Percentiles rank a stretch among this genome's conserved stretches.
phyloP scores from a whole-genome alignment of 2,888 invertebrate genomes.

The Eupithecia tripunctaria region DNA sequence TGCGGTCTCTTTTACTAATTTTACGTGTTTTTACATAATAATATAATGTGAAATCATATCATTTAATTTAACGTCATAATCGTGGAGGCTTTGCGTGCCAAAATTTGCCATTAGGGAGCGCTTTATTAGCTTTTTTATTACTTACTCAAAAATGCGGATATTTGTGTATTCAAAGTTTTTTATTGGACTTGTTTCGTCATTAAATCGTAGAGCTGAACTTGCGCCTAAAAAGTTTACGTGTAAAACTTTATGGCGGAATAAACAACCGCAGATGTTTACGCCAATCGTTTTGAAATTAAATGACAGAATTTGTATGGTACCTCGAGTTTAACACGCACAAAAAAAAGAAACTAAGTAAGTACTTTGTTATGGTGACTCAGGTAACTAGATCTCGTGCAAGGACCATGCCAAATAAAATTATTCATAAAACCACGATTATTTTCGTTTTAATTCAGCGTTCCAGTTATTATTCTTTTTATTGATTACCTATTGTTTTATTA shows the following conservation, averaged over 20 bases:
- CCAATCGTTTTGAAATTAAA: slow-evolving; percentile 43
- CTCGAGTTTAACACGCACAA: slow-evolving; percentile 15
- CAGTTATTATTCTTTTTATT: background rate
- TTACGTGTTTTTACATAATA: too few species aligned
- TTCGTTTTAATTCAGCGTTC: background rate
- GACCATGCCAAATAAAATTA: background rate
- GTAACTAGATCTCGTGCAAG: background rate
- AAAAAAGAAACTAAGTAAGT: background rate
- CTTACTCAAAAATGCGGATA: slow-evolving; percentile 36
- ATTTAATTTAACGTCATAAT: slow-evolving; percentile 23
- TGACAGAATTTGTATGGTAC: slow-evolving; percentile 10
- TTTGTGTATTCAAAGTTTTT: slow-evolving; percentile 52
- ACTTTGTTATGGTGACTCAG: background rate
- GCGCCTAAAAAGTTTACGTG: slow-evolving; percentile 43
- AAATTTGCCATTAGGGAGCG: slow-evolving; percentile 21
- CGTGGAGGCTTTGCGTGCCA: slow-evolving; percentile 34
- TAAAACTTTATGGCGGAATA: slow-evolving; percentile 37
- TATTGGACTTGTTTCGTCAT: slow-evolving; percentile 47
- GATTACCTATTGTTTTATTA: background rate
- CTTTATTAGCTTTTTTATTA: slow-evolving; percentile 31
- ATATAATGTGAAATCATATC: background rate
- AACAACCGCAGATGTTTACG: slow-evolving; percentile 35
- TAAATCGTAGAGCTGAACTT: slow-evolving; percentile 45
- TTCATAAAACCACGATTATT: background rate
- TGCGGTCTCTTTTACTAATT: too few species aligned